These are phyloP conservation scores for Pristionchus fissidentatus DNA, from an alignment of 2,888 invertebrate genomes.

Conservation along the genomic window DNA sequence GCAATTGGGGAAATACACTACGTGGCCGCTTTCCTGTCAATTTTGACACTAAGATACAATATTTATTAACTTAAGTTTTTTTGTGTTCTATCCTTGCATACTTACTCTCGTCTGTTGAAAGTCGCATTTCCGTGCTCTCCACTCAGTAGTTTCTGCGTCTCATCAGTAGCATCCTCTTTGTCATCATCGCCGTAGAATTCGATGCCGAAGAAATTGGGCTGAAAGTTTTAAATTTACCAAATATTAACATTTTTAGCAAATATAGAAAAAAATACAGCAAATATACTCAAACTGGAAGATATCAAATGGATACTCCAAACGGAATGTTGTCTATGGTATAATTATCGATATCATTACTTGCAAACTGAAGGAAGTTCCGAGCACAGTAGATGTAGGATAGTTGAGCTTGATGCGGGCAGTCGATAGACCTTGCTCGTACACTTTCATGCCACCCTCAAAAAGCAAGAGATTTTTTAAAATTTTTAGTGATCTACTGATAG, in stretches of 20 bases:
- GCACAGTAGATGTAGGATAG: constrained; percentile 69
- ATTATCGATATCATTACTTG: constrained; percentile 52
- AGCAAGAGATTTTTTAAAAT: not conserved
- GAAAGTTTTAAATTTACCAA: no score
- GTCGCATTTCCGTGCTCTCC: constrained; percentile 15
- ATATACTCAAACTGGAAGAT: no score
- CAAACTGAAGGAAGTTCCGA: constrained; percentile 66
- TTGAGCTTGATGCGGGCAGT: constrained; percentile 60
- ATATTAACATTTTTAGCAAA: no score
- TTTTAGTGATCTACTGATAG: not conserved
- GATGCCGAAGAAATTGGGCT: constrained; percentile 72
- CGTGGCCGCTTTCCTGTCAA: no score
- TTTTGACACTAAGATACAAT: not conserved
- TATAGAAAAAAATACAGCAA: no score
- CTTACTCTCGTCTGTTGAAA: not conserved
- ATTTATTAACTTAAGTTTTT: not conserved
- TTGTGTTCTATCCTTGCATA: not conserved
- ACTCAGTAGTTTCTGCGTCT: constrained; percentile 44
- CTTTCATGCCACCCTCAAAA: constrained; percentile 42
- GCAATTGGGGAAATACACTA: no score
- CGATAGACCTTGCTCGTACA: constrained; percentile 26
- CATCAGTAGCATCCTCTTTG: not conserved
- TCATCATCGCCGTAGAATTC: constrained; percentile 56
- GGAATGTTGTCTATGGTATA: no score
- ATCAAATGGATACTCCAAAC: not conserved